Base-by-base conservation (phyloP, 30 jellyfish, hydroid and myxozoan species). In the Phacellophora camtschatica region DNA sequence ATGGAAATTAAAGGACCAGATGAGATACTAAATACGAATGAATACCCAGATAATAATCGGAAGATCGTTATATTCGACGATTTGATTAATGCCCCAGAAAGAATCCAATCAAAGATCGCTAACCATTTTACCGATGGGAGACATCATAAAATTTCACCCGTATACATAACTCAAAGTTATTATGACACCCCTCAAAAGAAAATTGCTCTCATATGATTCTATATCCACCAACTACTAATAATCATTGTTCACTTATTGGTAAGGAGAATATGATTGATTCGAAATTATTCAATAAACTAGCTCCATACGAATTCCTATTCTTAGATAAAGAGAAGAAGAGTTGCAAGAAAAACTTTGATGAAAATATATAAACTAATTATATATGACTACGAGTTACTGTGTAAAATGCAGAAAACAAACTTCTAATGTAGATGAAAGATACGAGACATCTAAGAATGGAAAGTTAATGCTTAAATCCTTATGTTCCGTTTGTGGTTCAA, bases 371-470 rank as follows among this genome's bases (percentile, higher is more conserved):
- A 71, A 0, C 54, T 71, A 53, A 2, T 46, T 4, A 0, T 71
- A 65, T 65, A 71, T 71, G 75, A 19, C 28, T 57, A 59, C n/a
- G 58, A 57, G 69, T 64, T 58, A 77, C 1, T 63, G 90, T 16
- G 69, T 59, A 19, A 77, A 77, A 57, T 63, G 90, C 42, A 77
- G 33, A 59, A 45, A 11, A 77, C 79, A 77, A 27, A 58, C 90
- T 12, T 15, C 29, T 3, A 42, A 45, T 28, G 1, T 58, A 29
- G 36, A 58, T 43, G 79, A 39, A 37, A 43, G 43, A 15, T 27
- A 77, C 36, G 90, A 43, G 35, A 53, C 16, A 33, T 24, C 82
- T 2, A 77, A 58, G 0, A 77, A 77, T 66, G 71, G 81, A 9
- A 35, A 41, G 62, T 7, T 58, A 41, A 77, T 77, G 73, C 71